Conservation (phyloP, 2,113 vertebrate species). For the Felis catus region DNA sequence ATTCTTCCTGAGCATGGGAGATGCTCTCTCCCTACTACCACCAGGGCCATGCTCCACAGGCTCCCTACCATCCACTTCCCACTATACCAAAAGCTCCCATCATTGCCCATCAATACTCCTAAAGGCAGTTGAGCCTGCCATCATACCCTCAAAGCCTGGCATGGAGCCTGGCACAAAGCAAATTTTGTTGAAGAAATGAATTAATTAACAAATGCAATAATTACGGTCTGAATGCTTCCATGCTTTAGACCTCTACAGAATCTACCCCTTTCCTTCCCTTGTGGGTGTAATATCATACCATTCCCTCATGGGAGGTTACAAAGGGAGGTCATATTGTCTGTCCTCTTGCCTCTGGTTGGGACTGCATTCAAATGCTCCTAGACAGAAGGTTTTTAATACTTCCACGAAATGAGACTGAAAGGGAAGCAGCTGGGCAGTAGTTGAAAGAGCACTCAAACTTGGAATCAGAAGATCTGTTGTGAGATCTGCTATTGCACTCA, state of each 20-base stretch:
- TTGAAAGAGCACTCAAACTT: constrained; percentile 20
- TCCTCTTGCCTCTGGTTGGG: constrained; percentile 12
- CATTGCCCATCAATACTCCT: not conserved
- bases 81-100: not conserved
- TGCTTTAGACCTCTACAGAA: not conserved
- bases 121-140: not conserved
- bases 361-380: constrained; percentile 32
- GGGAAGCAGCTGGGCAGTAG: not conserved
- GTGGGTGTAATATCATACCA: not conserved
- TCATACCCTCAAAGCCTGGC: not conserved
- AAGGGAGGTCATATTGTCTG: not conserved
- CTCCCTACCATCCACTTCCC: not conserved
- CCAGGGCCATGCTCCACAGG: not conserved
- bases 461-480: constrained; percentile 45
- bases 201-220: not conserved
- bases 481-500: not conserved
- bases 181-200: not conserved
- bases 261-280: not conserved
- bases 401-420: not conserved
- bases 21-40: not conserved
- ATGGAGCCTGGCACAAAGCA: not conserved
- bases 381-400: constrained; percentile 31
- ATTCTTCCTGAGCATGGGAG: not conserved
- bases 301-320: constrained; percentile 4
- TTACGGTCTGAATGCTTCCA: not conserved